Base-by-base conservation (phyloP, 1,140 invertebrate genomes). In the Aradophagus sp. region DNA sequence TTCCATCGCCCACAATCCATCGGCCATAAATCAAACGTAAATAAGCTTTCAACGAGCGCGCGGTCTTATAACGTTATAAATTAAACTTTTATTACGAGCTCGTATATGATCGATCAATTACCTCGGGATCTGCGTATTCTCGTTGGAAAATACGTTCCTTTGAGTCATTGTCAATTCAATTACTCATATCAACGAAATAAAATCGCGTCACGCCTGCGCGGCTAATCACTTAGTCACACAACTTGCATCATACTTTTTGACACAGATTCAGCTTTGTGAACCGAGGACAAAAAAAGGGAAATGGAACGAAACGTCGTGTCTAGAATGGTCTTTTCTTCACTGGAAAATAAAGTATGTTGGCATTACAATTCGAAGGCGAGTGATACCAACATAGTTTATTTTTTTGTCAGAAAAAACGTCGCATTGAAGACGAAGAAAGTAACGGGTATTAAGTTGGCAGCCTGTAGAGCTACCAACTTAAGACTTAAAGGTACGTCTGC, bases 21-120 rank as follows among this genome's bases (percentile, higher is more conserved):
- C 27, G 12, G 8, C 20, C 29, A 42, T 61, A 61, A 61, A 61
- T 61, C 38, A 42, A 34, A 42, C 19, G 14, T 16, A 44, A 61
- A 50, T 61, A 27, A 32, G 29, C 29, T 50, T 44, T 42, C 36
- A 34, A 61, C n/a, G 38, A 8, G 29, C 26, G 13, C 14, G 27
- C 26, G 26, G 13, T n/a, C n/a, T 19, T 31, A 26, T n/a, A 29
- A 45, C 16, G 39, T 39, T 26, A 36, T 44, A 62, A 52, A 62
- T 52, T 52, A 16, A 12, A 44, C 47, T 32, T 65, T 65, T 55
- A 65, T 65, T 20, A 4, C 10, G n/a, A 23, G 42, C 44, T 52
- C 63, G 59, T 39, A 52, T 59, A 53, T 67, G 45, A 16, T 39
- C 39, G 53, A 67, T 67, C 63, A 53, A 67, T 67, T 67, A 67